A percentile compares a stretch with the other conserved stretches of the same genome.
phyloP scores from a whole-genome alignment of 2,113 vertebrate genomes.

The Gorsachius goisagi region DNA sequence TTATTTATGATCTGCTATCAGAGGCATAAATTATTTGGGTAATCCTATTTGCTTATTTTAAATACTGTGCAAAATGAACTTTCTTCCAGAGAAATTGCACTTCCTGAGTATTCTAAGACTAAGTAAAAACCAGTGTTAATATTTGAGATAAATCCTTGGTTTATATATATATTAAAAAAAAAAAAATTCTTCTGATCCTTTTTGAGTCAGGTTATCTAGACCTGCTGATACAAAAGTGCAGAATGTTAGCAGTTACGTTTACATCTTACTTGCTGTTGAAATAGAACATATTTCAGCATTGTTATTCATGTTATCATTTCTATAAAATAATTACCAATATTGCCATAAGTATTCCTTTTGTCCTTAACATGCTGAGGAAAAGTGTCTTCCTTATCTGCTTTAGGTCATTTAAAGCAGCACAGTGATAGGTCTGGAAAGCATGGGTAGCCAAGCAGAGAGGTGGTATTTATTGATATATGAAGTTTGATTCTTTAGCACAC shows the following conservation, averaged over 20 bases:
- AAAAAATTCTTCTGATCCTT: background rate
- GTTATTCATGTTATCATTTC: background rate
- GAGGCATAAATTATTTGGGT: background rate
- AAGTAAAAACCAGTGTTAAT: background rate
- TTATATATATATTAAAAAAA: background rate
- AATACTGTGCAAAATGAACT: background rate
- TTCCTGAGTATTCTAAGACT: background rate
- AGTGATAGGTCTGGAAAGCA: background rate
- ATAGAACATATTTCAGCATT: background rate
- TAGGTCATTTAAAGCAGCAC: background rate
- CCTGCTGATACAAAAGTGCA: background rate
- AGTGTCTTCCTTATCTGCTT: background rate
- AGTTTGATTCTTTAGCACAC: background rate
- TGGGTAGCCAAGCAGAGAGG: background rate
- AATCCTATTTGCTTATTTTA: background rate
- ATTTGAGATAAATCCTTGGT: background rate
- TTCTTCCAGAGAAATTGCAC: background rate
- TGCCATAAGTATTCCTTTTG: background rate
- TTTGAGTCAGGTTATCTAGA: background rate
- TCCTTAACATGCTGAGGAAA: background rate
- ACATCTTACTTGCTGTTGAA: background rate
- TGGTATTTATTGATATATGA: background rate
- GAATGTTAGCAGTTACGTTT: background rate
- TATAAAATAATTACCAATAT: background rate
- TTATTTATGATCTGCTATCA: background rate